phyloP scores from a whole-genome alignment of 2,888 invertebrate species.

The Nomada ferruginata region DNA sequence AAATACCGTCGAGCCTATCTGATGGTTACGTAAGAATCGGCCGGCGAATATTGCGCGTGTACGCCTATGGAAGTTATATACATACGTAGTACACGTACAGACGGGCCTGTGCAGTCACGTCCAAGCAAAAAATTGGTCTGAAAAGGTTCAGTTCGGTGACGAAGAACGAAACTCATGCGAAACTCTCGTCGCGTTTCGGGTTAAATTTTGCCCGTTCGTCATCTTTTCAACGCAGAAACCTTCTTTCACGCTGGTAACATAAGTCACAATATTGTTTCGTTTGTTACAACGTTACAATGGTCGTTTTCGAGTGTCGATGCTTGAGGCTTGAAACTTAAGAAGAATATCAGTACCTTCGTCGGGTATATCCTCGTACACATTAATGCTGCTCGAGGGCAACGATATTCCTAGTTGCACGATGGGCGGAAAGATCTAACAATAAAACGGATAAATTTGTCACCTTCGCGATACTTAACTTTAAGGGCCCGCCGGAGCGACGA shows the following conservation, averaged over 20 bases:
- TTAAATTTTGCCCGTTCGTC: neutral
- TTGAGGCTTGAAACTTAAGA: too few relatives aligned
- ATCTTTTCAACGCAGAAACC: neutral
- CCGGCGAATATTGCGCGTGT: neutral
- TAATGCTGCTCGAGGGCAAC: neutral
- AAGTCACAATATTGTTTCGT: neutral
- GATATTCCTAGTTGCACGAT: neutral
- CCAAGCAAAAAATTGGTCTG: conserved; percentile 16
- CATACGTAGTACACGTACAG: neutral
- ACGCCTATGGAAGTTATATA: conserved; percentile 13
- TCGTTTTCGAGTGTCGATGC: neutral
- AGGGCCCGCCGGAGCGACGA: neutral
- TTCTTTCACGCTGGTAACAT: neutral
- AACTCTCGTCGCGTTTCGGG: conserved; percentile 7
- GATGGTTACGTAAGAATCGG: conserved; percentile 39
- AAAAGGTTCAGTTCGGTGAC: conserved; percentile 11
- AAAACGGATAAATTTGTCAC: too few relatives aligned
- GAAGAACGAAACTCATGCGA: neutral
- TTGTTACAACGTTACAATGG: neutral
- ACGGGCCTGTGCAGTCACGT: conserved; percentile 1
- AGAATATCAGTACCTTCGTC: too few relatives aligned
- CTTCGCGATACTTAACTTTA: neutral
- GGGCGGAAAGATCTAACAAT: too few relatives aligned
- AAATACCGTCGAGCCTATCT: conserved; percentile 27
- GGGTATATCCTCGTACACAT: too few relatives aligned